A percentile compares a stretch with the other conserved stretches of the same genome.
phyloP scores from a whole-genome alignment of 2,888 invertebrate genomes.

The Elegia similella region DNA sequence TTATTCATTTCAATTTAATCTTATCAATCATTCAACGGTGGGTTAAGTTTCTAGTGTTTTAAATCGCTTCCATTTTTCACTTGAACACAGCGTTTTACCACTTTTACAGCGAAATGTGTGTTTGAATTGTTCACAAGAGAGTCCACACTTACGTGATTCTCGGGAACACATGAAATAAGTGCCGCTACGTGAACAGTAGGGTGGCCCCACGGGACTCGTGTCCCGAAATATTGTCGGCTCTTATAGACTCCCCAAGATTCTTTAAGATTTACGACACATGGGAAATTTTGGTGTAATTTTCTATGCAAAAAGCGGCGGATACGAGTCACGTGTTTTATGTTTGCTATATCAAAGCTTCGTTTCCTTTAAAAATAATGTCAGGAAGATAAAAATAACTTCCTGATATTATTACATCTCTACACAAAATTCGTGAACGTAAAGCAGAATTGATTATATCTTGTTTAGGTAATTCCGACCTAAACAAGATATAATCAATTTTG shows the following conservation, averaged over 20 bases:
- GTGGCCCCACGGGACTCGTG: slow-evolving; percentile 5
- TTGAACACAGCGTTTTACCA: background rate
- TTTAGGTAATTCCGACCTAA: too few species aligned
- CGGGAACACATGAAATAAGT: slow-evolving; percentile 33
- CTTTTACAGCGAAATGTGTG: slow-evolving; percentile 24
- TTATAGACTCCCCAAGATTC: slow-evolving; percentile 5
- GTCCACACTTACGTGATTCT: slow-evolving; percentile 29
- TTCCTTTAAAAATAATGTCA: background rate
- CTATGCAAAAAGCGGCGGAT: background rate
- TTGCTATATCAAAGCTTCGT: background rate
- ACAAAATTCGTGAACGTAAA: too few species aligned
- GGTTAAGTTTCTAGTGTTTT: background rate
- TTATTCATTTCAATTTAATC: background rate
- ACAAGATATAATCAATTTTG: too few species aligned
- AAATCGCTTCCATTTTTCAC: background rate
- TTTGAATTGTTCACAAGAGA: slow-evolving; percentile 34
- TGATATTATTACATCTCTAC: too few species aligned
- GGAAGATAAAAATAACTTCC: background rate
- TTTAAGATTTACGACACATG: background rate
- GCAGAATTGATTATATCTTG: too few species aligned
- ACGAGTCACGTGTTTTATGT: background rate
- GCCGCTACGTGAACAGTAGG: slow-evolving; percentile 20
- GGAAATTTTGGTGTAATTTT: slow-evolving; percentile 1
- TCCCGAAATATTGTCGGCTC: slow-evolving; percentile 8
- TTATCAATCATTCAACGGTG: background rate